These are phyloP conservation scores for Cosmia pyralina DNA, from an alignment of 2,888 invertebrate genomes.

Conservation along the genomic window DNA sequence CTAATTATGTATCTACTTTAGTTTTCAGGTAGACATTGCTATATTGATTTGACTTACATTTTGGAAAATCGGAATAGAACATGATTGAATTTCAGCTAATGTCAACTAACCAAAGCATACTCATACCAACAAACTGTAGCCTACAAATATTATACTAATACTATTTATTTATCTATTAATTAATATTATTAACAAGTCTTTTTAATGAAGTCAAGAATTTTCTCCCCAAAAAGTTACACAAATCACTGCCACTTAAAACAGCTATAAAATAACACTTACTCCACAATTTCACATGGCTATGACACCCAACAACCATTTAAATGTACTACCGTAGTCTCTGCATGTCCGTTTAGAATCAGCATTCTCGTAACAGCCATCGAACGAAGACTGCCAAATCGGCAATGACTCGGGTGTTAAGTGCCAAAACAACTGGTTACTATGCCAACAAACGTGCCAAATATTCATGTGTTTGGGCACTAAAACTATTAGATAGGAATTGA, in stretches of 20 bases:
- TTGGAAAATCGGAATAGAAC: no score
- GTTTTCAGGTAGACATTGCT: no score
- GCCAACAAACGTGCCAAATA: constrained; percentile 79
- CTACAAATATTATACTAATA: no score
- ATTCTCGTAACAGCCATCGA: constrained; percentile 73
- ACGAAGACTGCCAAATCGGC: constrained; percentile 83
- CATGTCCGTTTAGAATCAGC: constrained; percentile 70
- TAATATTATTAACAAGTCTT: no score
- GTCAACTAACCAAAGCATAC: no score
- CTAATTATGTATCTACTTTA: no score
- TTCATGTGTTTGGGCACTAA: constrained; percentile 68
- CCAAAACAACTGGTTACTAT: constrained; percentile 72
- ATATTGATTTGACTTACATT: no score
- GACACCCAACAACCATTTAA: constrained; percentile 25
- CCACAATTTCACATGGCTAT: background rate
- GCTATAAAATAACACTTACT: constrained; percentile 41
- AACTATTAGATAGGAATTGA: constrained; percentile 68
- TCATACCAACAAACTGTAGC: no score
- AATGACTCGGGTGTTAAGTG: constrained; percentile 74
- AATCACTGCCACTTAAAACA: constrained; percentile 3
- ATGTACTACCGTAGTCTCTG: constrained; percentile 36
- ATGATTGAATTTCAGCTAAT: no score
- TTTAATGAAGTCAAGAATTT: no score
- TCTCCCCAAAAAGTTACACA: background rate
- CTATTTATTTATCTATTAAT: no score